Evolutionary conservation across 2,888 invertebrate species (phyloP), one percentile per base, ranked within the genome.

Genomic region (Clitarchus hookeri): DNA sequence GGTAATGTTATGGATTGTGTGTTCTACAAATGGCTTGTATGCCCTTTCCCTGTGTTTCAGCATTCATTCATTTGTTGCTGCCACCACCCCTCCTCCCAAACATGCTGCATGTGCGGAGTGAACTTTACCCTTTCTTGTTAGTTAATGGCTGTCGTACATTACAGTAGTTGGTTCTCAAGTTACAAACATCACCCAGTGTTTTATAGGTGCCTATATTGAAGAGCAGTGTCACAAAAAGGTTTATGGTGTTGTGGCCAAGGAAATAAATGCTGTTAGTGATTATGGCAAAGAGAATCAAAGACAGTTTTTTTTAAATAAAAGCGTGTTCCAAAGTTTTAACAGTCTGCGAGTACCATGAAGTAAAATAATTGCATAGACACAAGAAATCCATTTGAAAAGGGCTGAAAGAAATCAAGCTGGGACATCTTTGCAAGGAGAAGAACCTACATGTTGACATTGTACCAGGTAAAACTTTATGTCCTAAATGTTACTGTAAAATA

Each of bases 251-350:
- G 25, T 25, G 79, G 79, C 79, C 25, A n/a, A 79, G 79, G 79
- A 79, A 79, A n/a, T 79, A 79, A 79, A 23, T 12, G n/a, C n/a
- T 79, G 79, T 79, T 79, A 79, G 79, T 79, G n/a, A 79, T 79
- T 79, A 79, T n/a, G 79, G n/a, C 25, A 27, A 79, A 79, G n/a
- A 78, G 13, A 2, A 79, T 79, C n/a, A 79, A 6, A n/a, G n/a
- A 2, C 23, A 23, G 9, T 79, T 79, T 79, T n/a, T 79, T 79
- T 79, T n/a, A n/a, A n/a, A n/a, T n/a, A 79, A 79, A 6, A 79
- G 79, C 0, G 79, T 79, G 79, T 79, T 16, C 2, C 6, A 13
- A 79, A 27, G 79, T 79, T 79, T n/a, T n/a, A 79, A n/a, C n/a
- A n/a, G 23, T 79, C 79, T 79, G 16, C 23, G 4, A 23, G 27